Evolutionary conservation across 2,113 vertebrate species (phyloP).

Genomic region (Passerina amoena): DNA sequence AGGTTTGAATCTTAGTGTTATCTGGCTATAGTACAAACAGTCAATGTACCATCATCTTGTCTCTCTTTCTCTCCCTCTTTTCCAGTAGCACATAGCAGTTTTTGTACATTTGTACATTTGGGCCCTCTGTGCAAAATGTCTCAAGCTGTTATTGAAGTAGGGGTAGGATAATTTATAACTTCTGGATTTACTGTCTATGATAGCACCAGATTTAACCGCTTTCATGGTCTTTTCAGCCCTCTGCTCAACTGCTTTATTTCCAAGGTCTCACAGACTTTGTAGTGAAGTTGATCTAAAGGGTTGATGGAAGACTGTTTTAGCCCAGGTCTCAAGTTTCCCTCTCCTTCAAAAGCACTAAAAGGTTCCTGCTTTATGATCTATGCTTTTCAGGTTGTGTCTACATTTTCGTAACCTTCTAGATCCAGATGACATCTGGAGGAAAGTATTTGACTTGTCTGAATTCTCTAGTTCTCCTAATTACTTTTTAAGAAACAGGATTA

Average conservation of each 20-base stretch:
- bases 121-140: background rate
- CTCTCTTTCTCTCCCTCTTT: background rate
- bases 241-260: background rate
- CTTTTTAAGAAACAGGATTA: slow-evolving; percentile 26
- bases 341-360: background rate
- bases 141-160: background rate
- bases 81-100: background rate
- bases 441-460: slow-evolving; percentile 1
- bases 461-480: slow-evolving; percentile 21
- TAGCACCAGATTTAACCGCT: background rate
- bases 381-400: background rate
- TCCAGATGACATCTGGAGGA: background rate
- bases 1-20: background rate
- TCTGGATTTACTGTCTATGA: background rate
- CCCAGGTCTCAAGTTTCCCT: background rate
- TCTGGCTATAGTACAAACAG: background rate
- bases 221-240: background rate
- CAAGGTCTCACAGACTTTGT: background rate
- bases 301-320: background rate
- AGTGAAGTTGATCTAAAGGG: background rate
- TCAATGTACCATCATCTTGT: background rate
- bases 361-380: background rate
- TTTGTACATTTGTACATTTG: background rate
- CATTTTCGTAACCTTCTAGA: slow-evolving; percentile 2
- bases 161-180: background rate